Evolutionary conservation across 1,140 invertebrate species (phyloP), one percentile per base, ranked within the genome.

Genomic region (Orius insidiosus): DNA sequence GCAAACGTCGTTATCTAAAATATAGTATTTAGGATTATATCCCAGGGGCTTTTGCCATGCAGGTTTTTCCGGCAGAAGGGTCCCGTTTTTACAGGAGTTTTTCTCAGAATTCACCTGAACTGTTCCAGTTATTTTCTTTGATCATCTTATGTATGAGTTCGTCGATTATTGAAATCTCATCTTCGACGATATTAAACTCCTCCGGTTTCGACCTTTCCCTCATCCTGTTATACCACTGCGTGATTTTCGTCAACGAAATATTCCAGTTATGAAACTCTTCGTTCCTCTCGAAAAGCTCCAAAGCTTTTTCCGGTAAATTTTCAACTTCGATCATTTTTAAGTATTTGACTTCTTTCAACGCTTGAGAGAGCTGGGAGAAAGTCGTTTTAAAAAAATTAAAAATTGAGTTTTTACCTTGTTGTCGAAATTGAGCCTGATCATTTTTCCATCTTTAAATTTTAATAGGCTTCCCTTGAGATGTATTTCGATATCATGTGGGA

Each of bases 181-280:
- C 60, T 58, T 74, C 66, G 46, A 85, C 73, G 11, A 84, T 63
- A n/a, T 71, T 68, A 43, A 71, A 75, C 59, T 84, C 81, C 2
- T 76, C 74, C 45, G 68, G 65, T 34, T 75, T 67, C 11, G 74
- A 72, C 7, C 70, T 68, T 40, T 67, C 68, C 32, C 72, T 64
- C 11, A 85, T 70, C 54, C 72, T 72, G 62, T 85, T 84, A 57
- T 76, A 78, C 68, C 70, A 73, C 24, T 69, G 57, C 4, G 72
- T 66, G 3, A 68, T 68, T 4, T 69, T 58, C 36, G 68, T 70
- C 14, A 73, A 56, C 31, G 61, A 60, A 11, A 61, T 56, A 36
- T 59, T 59, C n/a, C 59, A 59, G 19, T 60, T 56, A 55, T 58
- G 59, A 38, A 75, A 56, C 47, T 68, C 65, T 56, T 74, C 70